Base-by-base conservation (phyloP, 2,113 vertebrate genomes). In the Chlorodrepanis virens region DNA sequence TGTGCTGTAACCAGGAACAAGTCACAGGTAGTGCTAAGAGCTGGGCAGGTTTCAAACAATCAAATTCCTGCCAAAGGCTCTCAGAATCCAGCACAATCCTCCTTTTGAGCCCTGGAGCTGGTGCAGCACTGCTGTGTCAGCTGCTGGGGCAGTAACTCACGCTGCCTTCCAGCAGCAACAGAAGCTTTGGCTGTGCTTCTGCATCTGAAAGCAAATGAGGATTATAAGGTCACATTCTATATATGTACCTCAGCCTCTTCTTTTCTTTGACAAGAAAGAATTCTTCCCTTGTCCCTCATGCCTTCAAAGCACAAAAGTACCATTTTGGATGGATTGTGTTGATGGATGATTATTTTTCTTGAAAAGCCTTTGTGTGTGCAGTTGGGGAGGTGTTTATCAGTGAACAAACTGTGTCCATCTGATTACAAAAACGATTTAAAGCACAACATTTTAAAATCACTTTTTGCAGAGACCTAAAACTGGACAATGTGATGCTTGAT, bases 401-500 rank as follows among this genome's bases (percentile, higher is more conserved):
- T 33, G 65, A 77, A 83, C 68, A 72, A 61, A 25, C 31, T 14
- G 14, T 35, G 8, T 24, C 8, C 37, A 27, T 21, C 63, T 50
- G 50, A 42, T 39, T 14, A 24, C 17, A 64, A 57, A 72, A 57
- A 23, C 1, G 0, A 42, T 29, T 75, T 35, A 60, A 40, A 56
- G 10, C 23, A 27, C 8, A 57, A 21, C 25, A 2, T 54, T 53
- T 47, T 71, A 9, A 3, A 53, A 86, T 77, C 2, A 2, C 24
- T 50, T 77, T 52, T 50, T 92, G 31, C 96, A 99, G 99, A 97
- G 99, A 99, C 96, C 98, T 99, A 52, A 99, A 99, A 97, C 98
- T 99, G 94, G 99, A 99, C 97, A 99, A 99, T 2, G 98, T 99
- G 92, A 99, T 99, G 99, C 97, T 99, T 84, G 99, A 99, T 93